A percentile compares a stretch with the other conserved stretches of the same genome.
Conservation (phyloP, 2,888 invertebrate genomes). For the Seladonia tumulorum region DNA sequence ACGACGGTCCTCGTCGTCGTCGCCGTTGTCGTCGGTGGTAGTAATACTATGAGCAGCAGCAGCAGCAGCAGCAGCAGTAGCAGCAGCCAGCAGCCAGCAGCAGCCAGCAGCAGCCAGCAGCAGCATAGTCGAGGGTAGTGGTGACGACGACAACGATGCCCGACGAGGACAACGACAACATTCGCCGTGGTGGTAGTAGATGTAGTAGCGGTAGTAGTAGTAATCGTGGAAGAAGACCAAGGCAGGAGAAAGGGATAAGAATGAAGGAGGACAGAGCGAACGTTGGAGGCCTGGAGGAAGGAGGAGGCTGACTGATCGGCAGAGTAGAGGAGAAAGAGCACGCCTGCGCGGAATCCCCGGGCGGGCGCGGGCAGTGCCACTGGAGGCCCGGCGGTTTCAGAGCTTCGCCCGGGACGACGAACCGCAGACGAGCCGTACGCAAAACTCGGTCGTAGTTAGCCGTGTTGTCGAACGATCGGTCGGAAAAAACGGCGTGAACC, state of each 20-base stretch:
- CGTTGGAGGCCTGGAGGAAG: constrained; percentile 63
- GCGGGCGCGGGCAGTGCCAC: constrained; percentile 84
- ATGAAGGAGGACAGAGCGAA: constrained; percentile 70
- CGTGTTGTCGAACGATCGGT: constrained; percentile 61
- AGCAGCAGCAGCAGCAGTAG: neutral
- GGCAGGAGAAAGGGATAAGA: constrained; percentile 56
- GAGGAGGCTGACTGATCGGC: constrained; percentile 78
- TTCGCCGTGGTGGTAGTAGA: constrained; percentile 1
- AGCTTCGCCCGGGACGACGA: constrained; percentile 84
- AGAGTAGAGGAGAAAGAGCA: constrained; percentile 78
- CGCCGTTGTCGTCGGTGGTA: constrained; percentile 12
- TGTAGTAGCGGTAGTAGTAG: constrained; percentile 43
- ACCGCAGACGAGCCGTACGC: constrained; percentile 78
- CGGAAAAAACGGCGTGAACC: constrained; percentile 32
- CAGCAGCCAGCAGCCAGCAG: neutral
- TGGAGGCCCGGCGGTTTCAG: constrained; percentile 84
- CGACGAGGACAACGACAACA: constrained; percentile 33
- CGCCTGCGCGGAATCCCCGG: constrained; percentile 84
- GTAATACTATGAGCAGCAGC: constrained; percentile 30
- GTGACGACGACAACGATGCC: constrained; percentile 33
- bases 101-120: neutral
- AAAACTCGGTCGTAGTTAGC: constrained; percentile 71
- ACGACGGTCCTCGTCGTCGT: constrained; percentile 4
- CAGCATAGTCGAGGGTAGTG: constrained; percentile 8
- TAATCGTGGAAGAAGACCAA: constrained; percentile 59